Percentiles rank a stretch among this genome's conserved stretches.
These are phyloP conservation scores for Paratrypauchen microcephalus DNA, from an alignment of 2,797 vertebrate species.

Conservation along the genomic window DNA sequence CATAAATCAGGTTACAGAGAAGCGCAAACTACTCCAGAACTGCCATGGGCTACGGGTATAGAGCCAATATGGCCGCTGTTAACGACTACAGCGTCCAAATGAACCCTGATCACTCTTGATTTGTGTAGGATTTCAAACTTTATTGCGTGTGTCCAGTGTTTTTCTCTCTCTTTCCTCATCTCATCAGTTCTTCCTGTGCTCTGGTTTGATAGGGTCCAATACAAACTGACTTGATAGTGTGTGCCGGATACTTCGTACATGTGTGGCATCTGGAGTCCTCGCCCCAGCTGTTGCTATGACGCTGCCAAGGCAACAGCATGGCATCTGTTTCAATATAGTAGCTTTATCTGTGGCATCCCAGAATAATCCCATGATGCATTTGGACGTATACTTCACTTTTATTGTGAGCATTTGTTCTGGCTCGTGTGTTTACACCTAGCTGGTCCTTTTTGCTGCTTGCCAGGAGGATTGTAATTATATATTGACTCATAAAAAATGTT, in stretches of 20 bases:
- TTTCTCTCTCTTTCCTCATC: conserved; percentile 18
- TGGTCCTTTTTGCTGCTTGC: conserved; percentile 16
- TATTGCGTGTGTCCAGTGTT: not conserved
- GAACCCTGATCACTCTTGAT: conserved; percentile 26
- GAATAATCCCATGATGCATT: conserved; percentile 32
- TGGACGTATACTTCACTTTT: conserved; percentile 18
- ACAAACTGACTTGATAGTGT: conserved; percentile 34
- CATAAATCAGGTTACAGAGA: conserved; percentile 54
- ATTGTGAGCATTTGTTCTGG: conserved; percentile 25
- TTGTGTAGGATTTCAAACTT: conserved; percentile 28
- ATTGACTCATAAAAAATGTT: conserved; percentile 35
- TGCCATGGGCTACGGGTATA: conserved; percentile 32
- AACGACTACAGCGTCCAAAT: conserved; percentile 17
- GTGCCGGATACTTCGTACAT: conserved; percentile 25
- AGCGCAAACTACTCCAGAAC: conserved; percentile 40
- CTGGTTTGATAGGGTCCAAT: conserved; percentile 34
- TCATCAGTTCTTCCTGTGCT: conserved; percentile 23
- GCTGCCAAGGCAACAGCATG: conserved; percentile 56
- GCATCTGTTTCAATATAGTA: conserved; percentile 61
- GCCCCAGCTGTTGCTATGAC: conserved; percentile 62
- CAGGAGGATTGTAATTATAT: conserved; percentile 25
- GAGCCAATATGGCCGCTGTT: conserved; percentile 36
- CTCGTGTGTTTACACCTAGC: conserved; percentile 20
- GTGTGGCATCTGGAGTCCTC: conserved; percentile 51
- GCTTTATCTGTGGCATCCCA: conserved; percentile 35